Base-by-base conservation (phyloP, 2,888 invertebrate genomes). In the Alcis repandata region DNA sequence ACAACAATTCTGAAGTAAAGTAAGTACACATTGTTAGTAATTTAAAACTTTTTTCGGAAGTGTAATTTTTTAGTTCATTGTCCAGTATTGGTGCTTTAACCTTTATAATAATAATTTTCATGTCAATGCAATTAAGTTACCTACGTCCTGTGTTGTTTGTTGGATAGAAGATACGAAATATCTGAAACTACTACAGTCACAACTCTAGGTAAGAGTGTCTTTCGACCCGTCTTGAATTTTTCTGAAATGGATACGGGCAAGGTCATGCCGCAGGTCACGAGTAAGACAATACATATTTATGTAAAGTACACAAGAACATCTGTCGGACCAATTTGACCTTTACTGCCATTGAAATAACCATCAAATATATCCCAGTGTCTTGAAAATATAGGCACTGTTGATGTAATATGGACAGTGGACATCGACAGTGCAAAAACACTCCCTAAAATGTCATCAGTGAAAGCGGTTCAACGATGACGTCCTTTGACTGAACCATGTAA, bases 401-500 rank as follows among this genome's bases (percentile, higher is more conserved):
- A 36, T 33, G 13, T 19, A 36, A 51, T 36, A 36, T 36, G 19
- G 51, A 36, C 51, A 52, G 3, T 52, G 43, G 22, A 27, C 27
- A 27, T 52, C 32, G 22, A 27, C 53, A 32, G 32, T 33, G 56
- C 17, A 56, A 46, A 45, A 46, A 45, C 32, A 45, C 45, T 20
- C 56, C 45, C 33, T 33, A 32, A 56, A 56, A 59, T 59, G 58
- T 67, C 53, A 59, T 32, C 58, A 51, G 67, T 46, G 63, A 67
- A 67, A 67, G 67, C 51, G 53, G 27, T 41, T n/a, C 27, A 10
- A 17, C 17, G 43, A 45, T 45, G 49, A 59, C 65, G 52, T 58
- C n/a, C 22, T 22, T 27, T 43, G 27, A 33, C 27, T 22, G 13
- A 32, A 19, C 13, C 38, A 36, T 36, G 15, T 11, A 11, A 10